Evolutionary conservation across 2,888 invertebrate species (phyloP).

Genomic region (Yponomeuta plumbellus): DNA sequence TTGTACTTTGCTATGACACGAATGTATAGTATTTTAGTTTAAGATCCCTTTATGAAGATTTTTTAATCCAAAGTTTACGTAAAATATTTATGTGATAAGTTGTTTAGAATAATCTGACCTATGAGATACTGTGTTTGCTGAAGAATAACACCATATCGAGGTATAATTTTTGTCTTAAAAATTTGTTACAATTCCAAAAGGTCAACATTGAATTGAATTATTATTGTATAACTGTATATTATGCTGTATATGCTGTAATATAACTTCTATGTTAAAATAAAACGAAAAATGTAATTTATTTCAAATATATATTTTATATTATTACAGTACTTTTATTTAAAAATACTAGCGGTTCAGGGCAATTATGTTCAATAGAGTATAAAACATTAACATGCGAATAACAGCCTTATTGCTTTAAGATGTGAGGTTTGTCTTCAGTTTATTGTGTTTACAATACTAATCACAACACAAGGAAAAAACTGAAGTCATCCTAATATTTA

Average conservation of each 20-base stretch:
- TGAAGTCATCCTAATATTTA: too few species aligned
- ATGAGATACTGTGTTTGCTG: too few species aligned
- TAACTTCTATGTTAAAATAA: conserved; percentile 14
- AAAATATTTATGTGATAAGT: too few species aligned
- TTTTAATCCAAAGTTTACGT: too few species aligned
- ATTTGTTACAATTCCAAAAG: not conserved
- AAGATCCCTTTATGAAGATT: too few species aligned
- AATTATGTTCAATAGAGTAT: too few species aligned
- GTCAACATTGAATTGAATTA: not conserved
- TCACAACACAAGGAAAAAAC: not conserved
- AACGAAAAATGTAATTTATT: conserved; percentile 25
- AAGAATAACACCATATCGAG: too few species aligned
- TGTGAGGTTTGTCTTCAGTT: too few species aligned
- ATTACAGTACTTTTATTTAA: conserved; percentile 30
- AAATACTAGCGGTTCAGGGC: not conserved
- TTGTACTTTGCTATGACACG: not conserved
- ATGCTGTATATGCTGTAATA: not conserved
- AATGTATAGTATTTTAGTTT: not conserved
- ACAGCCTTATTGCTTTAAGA: too few species aligned
- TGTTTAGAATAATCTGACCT: too few species aligned
- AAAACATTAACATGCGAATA: too few species aligned
- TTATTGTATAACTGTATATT: too few species aligned
- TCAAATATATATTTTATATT: conserved; percentile 36
- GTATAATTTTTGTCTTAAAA: not conserved
- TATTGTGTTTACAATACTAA: not conserved